phyloP scores from a whole-genome alignment of 2,888 invertebrate genomes.

The Nineta flava region DNA sequence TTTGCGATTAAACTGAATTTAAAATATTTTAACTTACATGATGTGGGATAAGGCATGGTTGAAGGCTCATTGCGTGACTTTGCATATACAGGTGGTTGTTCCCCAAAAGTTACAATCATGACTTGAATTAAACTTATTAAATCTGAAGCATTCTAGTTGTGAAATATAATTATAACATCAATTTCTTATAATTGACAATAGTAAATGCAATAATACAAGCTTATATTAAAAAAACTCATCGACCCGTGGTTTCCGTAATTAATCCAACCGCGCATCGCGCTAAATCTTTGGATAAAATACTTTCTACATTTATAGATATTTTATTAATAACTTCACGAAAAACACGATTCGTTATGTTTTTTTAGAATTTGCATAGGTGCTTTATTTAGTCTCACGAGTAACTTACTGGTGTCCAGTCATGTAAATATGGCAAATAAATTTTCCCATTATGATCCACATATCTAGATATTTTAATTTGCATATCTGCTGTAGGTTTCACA shows the following conservation, averaged over 20 bases:
- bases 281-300: too few species aligned
- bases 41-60: slow-evolving; percentile 35
- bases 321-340: too few species aligned
- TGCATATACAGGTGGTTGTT: slow-evolving; percentile 85
- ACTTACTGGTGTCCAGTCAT: slow-evolving; percentile 74
- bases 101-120: slow-evolving; percentile 84
- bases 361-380: too few species aligned
- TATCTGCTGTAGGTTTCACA: slow-evolving; percentile 86
- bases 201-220: slow-evolving; percentile 2
- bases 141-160: slow-evolving; percentile 66
- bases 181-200: too few species aligned
- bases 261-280: too few species aligned
- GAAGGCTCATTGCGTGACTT: slow-evolving; percentile 35
- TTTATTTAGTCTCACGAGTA: background rate
- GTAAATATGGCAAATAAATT: slow-evolving; percentile 90
- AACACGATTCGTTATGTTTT: too few species aligned
- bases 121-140: slow-evolving; percentile 77
- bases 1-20: background rate
- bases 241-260: too few species aligned
- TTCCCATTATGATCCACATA: slow-evolving; percentile 92
- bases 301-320: too few species aligned
- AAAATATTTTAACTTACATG: slow-evolving; percentile 23
- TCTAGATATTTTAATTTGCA: slow-evolving; percentile 89
- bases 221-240: too few species aligned
- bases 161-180: slow-evolving; percentile 13